Evolutionary conservation across 2,888 invertebrate species (phyloP).

Genomic region (Itoplectis maculator): DNA sequence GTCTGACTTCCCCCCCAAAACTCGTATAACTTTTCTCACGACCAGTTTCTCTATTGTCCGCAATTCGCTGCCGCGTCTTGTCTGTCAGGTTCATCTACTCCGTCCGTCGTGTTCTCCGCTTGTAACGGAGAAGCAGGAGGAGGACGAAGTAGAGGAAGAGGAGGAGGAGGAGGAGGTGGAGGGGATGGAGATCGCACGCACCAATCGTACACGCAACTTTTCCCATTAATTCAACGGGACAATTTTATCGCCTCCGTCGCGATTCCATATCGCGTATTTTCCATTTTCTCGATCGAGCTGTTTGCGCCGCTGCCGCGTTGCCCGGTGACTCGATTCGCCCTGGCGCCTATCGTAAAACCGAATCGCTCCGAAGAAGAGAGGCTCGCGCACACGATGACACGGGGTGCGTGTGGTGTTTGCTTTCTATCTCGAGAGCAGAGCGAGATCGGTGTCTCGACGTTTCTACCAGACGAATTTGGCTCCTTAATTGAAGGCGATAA

Average conservation of each 20-base stretch:
- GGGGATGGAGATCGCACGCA: slow-evolving; percentile 59
- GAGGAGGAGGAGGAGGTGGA: no score
- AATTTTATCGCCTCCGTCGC: slow-evolving; percentile 71
- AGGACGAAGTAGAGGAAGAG: no score
- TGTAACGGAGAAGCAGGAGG: no score
- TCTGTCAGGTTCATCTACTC: slow-evolving; percentile 51
- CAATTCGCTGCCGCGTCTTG: slow-evolving; percentile 39
- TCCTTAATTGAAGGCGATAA: slow-evolving; percentile 21
- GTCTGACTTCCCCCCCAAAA: slow-evolving; percentile 7
- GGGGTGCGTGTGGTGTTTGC: no score
- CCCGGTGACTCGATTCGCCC: slow-evolving; percentile 5
- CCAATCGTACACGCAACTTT: slow-evolving; percentile 71
- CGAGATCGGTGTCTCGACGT: background rate
- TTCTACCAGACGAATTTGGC: background rate
- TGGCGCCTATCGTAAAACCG: slow-evolving; percentile 64
- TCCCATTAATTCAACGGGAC: slow-evolving; percentile 74
- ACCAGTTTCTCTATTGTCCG: slow-evolving; percentile 26
- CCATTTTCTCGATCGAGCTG: slow-evolving; percentile 5
- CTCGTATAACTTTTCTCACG: slow-evolving; percentile 30
- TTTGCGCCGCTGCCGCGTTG: background rate
- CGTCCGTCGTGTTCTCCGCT: no score
- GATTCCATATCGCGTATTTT: slow-evolving; percentile 57
- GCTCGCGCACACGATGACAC: no score
- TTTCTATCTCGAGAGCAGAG: background rate
- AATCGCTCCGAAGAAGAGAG: slow-evolving; percentile 48